These are phyloP conservation scores for Montipora efflorescens DNA, from an alignment of 64 coral and sea anemone species.

Conservation along the genomic window DNA sequence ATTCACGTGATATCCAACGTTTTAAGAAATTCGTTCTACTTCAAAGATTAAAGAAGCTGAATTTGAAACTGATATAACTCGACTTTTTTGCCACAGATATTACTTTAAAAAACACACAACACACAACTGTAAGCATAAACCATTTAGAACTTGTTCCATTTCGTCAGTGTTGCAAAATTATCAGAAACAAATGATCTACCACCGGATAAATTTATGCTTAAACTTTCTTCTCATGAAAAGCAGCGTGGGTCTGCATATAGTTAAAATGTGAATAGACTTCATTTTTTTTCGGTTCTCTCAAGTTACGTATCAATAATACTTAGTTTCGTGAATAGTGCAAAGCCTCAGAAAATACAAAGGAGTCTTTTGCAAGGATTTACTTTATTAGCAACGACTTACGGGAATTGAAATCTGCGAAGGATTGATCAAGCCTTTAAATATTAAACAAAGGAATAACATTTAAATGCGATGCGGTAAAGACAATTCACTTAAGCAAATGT, in stretches of 20 bases:
- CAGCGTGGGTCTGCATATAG: slow-evolving; percentile 21
- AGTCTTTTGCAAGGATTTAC: not conserved
- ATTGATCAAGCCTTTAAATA: slow-evolving; percentile 58
- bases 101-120: too few species aligned
- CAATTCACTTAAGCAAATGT: slow-evolving; percentile 15
- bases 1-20: slow-evolving; percentile 26
- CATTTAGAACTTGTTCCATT: not conserved
- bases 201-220: slow-evolving; percentile 32
- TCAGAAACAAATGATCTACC: slow-evolving; percentile 1
- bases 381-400: not conserved
- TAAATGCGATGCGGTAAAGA: slow-evolving; percentile 34
- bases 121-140: not conserved
- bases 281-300: not conserved
- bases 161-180: not conserved
- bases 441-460: slow-evolving; percentile 48
- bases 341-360: not conserved
- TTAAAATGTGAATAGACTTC: slow-evolving; percentile 5
- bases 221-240: not conserved
- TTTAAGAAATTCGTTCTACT: not conserved
- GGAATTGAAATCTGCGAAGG: not conserved
- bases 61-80: not conserved
- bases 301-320: slow-evolving; percentile 1
- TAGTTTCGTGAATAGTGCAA: not conserved
- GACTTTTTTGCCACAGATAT: not conserved
- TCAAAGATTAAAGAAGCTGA: not conserved